Base-by-base conservation (phyloP, 2,888 invertebrate genomes). In the Dicycla oo region DNA sequence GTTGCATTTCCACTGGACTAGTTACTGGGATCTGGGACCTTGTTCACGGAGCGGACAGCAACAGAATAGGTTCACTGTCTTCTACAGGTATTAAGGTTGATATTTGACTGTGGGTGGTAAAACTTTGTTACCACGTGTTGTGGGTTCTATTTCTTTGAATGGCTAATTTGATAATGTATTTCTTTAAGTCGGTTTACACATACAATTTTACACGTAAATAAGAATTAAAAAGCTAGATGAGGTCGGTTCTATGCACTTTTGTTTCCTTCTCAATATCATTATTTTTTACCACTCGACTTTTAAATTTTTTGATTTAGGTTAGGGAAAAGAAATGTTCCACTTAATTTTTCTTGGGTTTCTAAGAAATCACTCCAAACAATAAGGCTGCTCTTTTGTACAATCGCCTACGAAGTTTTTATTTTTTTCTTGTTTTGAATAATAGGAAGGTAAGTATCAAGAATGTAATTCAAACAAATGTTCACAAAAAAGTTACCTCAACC, bases 1-100 rank as follows among this genome's bases (percentile, higher is more conserved):
- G 51, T 43, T 51, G 61, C 57, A 70, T 78, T 45, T 53, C 49
- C 49, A 45, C 38, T 38, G 53, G 8, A 40, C 40, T 69, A 61
- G 56, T 38, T 56, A 26, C 43, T 18, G 13, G n/a, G 26, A 15
- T 45, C 20, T 13, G 20, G n/a, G 5, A 38, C 38, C 45, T 57
- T 63, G 57, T 62, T 23, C 40, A 58, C 23, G 40, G 30, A 51
- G 18, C 13, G 47, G 43, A 15, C 26, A 10, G 38, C 8, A 15
- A n/a, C n/a, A 7, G 3, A 53, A 34, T 70, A 3, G 10, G 15
- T 60, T 60, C 13, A 20, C 30, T 30, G 11, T 5, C 18, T 58
- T 30, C 5, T 51, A 51, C 8, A 11, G 2, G 20, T 43, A 70
- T 34, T 7, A 13, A 5, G 6, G 20, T 15, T 40, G 20, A 5